Evolutionary conservation across 2,888 invertebrate genomes (phyloP).

Genomic region (Chymomyza caudatula): DNA sequence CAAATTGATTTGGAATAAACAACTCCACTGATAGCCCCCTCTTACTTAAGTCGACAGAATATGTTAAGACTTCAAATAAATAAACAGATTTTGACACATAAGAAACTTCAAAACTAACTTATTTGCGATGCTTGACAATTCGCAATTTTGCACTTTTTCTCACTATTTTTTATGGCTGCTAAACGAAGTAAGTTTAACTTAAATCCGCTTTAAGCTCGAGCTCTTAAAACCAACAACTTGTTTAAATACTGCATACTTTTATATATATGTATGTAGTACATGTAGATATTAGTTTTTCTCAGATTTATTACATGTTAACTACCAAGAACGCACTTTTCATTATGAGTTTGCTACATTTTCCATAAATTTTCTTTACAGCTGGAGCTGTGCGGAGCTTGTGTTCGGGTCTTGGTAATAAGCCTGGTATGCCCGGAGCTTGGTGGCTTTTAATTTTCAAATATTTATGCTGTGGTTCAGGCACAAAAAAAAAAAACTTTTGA

Average conservation of each 20-base stretch:
- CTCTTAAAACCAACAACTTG: not conserved
- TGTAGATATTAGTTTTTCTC: too few relatives aligned
- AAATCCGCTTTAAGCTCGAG: not conserved
- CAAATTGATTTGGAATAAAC: too few relatives aligned
- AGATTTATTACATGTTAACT: not conserved
- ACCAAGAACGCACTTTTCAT: not conserved
- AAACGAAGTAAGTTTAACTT: not conserved
- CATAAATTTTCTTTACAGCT: not conserved
- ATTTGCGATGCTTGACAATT: too few relatives aligned
- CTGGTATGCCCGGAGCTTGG: not conserved
- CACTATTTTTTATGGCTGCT: not conserved
- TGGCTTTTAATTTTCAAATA: conserved; percentile 60
- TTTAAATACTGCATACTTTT: not conserved
- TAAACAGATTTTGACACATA: too few relatives aligned
- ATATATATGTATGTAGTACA: not conserved
- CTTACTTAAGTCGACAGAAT: too few relatives aligned
- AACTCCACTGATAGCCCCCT: too few relatives aligned
- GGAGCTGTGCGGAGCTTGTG: not conserved
- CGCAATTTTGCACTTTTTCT: too few relatives aligned
- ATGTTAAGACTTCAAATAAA: too few relatives aligned
- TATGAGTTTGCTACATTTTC: not conserved
- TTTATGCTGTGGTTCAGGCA: conserved; percentile 46
- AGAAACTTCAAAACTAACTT: too few relatives aligned
- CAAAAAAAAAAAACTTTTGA: conserved; percentile 37
- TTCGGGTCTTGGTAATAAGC: not conserved